These are phyloP conservation scores for Meteorus colon DNA, from an alignment of 2,888 invertebrate species.

Conservation along the genomic window DNA sequence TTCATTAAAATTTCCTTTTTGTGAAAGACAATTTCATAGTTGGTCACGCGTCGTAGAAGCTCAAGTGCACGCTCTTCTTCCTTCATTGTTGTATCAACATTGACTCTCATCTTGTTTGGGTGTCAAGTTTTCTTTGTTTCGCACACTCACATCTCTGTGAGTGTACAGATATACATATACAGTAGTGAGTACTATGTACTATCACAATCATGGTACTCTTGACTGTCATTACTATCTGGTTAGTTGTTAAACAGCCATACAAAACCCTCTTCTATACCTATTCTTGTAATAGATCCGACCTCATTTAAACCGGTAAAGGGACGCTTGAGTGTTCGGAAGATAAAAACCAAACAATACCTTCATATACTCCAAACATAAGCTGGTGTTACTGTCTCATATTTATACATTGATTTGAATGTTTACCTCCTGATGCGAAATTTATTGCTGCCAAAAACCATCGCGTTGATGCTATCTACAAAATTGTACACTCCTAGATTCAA, in stretches of 20 bases:
- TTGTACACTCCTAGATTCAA: constrained; percentile 67
- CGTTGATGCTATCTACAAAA: constrained; percentile 66
- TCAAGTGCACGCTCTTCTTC: constrained; percentile 39
- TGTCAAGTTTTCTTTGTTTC: constrained; percentile 51
- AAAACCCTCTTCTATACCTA: not conserved
- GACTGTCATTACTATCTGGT: constrained; percentile 10
- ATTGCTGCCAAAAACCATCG: constrained; percentile 73
- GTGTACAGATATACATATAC: not conserved
- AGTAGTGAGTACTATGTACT: not conserved
- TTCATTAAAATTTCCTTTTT: constrained; percentile 11
- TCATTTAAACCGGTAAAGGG: constrained; percentile 13
- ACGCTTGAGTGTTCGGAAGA: not conserved
- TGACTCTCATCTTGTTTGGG: constrained; percentile 32
- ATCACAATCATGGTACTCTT: constrained; percentile 20
- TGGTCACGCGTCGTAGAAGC: constrained; percentile 48
- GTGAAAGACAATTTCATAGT: constrained; percentile 54
- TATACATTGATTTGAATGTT: not conserved
- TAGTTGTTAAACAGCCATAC: not conserved
- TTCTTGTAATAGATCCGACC: not conserved
- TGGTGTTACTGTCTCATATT: no score
- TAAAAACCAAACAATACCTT: not conserved
- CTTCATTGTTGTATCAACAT: not conserved
- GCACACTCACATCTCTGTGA: not conserved
- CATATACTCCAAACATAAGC: not conserved
- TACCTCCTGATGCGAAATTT: constrained; percentile 77